Conservation (phyloP, 2,797 vertebrate genomes). For the Bovichtus diacanthus region DNA sequence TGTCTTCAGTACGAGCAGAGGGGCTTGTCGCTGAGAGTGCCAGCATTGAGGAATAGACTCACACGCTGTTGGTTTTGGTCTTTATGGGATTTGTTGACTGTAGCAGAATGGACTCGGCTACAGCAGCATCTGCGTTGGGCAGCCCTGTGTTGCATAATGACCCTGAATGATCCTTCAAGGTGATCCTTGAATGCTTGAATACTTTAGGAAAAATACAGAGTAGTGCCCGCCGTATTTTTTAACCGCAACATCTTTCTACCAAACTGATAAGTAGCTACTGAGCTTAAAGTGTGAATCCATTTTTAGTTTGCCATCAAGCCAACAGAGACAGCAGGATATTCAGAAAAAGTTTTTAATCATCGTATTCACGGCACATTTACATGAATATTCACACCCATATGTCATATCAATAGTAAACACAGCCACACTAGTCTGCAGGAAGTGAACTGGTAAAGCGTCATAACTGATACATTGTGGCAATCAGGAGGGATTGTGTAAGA, state of each 20-base stretch:
- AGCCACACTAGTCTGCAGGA: neutral
- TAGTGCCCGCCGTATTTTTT: neutral
- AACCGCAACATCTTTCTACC: neutral
- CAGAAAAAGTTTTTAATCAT: constrained; percentile 13
- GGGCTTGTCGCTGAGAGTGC: neutral
- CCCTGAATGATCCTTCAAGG: too few relatives aligned
- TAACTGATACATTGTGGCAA: neutral
- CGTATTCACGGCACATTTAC: constrained; percentile 36
- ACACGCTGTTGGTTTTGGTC: neutral
- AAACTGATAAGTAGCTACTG: neutral
- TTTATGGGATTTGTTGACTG: neutral
- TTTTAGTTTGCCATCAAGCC: constrained; percentile 1
- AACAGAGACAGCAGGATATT: neutral
- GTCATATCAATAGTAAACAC: constrained; percentile 29
- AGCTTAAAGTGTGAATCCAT: constrained; percentile 4
- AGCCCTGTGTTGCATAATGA: too few relatives aligned
- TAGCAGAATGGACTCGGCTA: too few relatives aligned
- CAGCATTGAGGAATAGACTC: neutral
- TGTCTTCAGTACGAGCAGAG: neutral
- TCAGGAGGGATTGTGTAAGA: neutral
- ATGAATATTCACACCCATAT: constrained; percentile 70
- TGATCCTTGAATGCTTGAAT: too few relatives aligned
- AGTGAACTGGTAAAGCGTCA: constrained; percentile 3
- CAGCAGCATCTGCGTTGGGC: too few relatives aligned
- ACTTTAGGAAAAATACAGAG: too few relatives aligned